Evolutionary conservation across 2,888 invertebrate genomes (phyloP).

Genomic region (Campoletis raptor): DNA sequence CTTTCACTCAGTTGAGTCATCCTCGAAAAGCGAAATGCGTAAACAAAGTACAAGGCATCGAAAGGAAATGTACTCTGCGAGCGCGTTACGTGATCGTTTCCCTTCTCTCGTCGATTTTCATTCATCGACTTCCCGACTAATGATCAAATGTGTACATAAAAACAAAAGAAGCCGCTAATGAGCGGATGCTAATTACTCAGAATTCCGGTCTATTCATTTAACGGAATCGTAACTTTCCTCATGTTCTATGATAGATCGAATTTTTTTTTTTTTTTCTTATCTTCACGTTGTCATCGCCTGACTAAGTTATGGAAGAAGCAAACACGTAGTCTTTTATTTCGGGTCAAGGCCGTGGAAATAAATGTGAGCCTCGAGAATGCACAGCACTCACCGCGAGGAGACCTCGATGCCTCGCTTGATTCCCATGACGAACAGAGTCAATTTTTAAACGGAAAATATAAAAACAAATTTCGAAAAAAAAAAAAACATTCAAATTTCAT

Average conservation of each 20-base stretch:
- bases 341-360: conserved; percentile 70
- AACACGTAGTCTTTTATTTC: conserved; percentile 61
- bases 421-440: neutral
- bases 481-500: conserved; percentile 13
- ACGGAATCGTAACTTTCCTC: neutral
- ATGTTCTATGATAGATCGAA: neutral
- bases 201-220: neutral
- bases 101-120: conserved; percentile 22
- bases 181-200: neutral
- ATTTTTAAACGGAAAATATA: conserved; percentile 5
- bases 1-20: conserved; percentile 72
- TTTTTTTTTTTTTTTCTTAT: neutral
- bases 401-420: conserved; percentile 65
- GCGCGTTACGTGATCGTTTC: conserved; percentile 23
- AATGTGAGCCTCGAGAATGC: conserved; percentile 60
- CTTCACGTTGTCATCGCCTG: neutral
- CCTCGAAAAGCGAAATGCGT: conserved; percentile 67
- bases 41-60: conserved; percentile 35
- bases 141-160: neutral
- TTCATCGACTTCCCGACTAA: neutral
- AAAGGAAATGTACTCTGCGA: conserved; percentile 9
- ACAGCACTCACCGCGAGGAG: conserved; percentile 47
- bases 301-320: conserved; percentile 33
- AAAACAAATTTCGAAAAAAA: neutral
- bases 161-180: neutral